These are phyloP conservation scores for Boleophthalmus pectinirostris DNA, from an alignment of 2,113 vertebrate genomes.

Conservation along the genomic window DNA sequence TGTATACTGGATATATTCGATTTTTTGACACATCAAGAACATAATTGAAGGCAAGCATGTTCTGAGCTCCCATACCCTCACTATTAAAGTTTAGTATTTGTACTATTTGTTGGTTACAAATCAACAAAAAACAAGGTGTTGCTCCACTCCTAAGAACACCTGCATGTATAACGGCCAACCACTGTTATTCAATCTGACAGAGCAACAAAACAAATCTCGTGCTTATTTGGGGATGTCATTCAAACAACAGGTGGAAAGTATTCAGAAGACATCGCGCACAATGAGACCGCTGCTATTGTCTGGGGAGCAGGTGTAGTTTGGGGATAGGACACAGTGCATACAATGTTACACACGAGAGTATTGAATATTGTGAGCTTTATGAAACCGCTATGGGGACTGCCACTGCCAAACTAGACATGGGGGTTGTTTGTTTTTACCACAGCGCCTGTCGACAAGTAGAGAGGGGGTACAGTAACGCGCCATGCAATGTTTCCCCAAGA, in stretches of 20 bases:
- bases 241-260: neutral
- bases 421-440: constrained; percentile 10
- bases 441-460: neutral
- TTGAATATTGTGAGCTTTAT: constrained; percentile 27
- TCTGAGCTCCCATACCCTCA: neutral
- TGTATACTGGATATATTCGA: neutral
- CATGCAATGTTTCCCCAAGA: neutral
- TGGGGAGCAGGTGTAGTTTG: constrained; percentile 6
- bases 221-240: constrained; percentile 2
- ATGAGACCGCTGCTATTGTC: constrained; percentile 1
- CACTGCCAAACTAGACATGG: constrained; percentile 29
- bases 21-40: neutral
- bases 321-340: constrained; percentile 11
- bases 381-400: constrained; percentile 5
- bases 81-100: neutral
- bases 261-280: neutral
- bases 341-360: constrained; percentile 15
- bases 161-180: neutral
- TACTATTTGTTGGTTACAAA: too few relatives aligned
- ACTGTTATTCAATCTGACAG: neutral
- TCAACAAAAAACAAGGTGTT: neutral
- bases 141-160: neutral
- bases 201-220: constrained; percentile 4
- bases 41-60: neutral
- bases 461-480: neutral